Evolutionary conservation across 1,140 invertebrate species (phyloP).

Genomic region (Macrocentrus cingulum): DNA sequence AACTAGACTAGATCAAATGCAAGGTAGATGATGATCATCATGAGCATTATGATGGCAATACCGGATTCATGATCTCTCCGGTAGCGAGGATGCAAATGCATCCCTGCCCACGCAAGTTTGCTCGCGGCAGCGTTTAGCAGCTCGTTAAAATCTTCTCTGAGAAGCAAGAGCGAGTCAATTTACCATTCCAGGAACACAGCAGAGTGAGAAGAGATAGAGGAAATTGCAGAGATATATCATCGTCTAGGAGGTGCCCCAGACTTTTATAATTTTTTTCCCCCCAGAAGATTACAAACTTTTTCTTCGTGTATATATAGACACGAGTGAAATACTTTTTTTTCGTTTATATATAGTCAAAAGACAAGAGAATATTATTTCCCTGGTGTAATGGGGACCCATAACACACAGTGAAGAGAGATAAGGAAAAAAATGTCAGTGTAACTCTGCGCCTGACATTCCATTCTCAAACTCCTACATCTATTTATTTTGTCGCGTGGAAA

Average conservation of each 20-base stretch:
- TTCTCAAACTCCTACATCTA: not conserved
- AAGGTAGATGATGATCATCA: not conserved
- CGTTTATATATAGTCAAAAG: too few species aligned
- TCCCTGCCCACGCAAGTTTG: constrained; percentile 26
- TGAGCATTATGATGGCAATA: not conserved
- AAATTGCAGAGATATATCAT: not conserved
- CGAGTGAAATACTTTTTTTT: too few species aligned
- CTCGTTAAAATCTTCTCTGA: constrained; percentile 30
- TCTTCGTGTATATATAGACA: too few species aligned
- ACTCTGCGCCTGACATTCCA: not conserved
- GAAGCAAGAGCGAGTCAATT: constrained; percentile 22
- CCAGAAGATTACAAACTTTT: too few species aligned
- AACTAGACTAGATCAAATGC: too few species aligned
- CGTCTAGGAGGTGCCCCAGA: too few species aligned
- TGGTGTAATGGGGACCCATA: too few species aligned
- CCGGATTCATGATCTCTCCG: constrained; percentile 14
- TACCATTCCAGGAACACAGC: constrained; percentile 14
- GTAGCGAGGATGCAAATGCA: constrained; percentile 27
- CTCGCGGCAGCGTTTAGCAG: constrained; percentile 29
- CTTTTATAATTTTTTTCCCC: too few species aligned
- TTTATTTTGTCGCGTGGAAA: constrained; percentile 1
- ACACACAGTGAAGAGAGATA: not conserved
- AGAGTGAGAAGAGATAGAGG: not conserved
- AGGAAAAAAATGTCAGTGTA: not conserved
- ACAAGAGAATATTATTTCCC: too few species aligned